phyloP scores from a whole-genome alignment of 2,113 vertebrate species.

The Macrotus californicus region DNA sequence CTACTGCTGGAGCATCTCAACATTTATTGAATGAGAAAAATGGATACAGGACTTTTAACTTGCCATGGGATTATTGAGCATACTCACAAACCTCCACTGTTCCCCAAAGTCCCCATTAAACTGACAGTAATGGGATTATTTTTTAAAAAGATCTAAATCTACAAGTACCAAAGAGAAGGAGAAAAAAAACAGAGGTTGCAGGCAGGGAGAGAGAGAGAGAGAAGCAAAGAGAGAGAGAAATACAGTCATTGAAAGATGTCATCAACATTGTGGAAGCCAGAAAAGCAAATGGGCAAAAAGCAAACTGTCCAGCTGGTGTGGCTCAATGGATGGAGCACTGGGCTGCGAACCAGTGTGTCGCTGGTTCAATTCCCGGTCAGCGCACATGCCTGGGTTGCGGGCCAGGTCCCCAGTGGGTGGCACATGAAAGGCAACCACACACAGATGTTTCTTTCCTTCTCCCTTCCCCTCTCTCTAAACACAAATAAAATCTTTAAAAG shows the following conservation, averaged over 20 bases:
- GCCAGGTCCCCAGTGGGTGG: no score
- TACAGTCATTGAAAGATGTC: background rate
- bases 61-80: background rate
- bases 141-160: background rate
- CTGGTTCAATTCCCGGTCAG: no score
- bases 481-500: no score
- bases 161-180: background rate
- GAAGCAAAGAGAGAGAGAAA: background rate
- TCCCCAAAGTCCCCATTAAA: background rate
- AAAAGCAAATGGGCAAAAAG: slow-evolving; percentile 22
- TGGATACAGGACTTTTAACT: background rate
- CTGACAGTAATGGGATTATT: background rate
- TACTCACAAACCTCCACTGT: background rate
- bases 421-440: no score
- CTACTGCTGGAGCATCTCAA: background rate
- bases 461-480: no score
- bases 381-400: no score
- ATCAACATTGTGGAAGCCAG: slow-evolving; percentile 34
- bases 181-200: background rate
- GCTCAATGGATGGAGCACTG: no score
- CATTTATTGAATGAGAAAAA: background rate
- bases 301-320: background rate
- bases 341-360: no score
- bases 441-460: no score
- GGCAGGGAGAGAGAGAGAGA: background rate